Conservation (phyloP, 1,140 invertebrate species). For the Dreissena rostriformis region DNA sequence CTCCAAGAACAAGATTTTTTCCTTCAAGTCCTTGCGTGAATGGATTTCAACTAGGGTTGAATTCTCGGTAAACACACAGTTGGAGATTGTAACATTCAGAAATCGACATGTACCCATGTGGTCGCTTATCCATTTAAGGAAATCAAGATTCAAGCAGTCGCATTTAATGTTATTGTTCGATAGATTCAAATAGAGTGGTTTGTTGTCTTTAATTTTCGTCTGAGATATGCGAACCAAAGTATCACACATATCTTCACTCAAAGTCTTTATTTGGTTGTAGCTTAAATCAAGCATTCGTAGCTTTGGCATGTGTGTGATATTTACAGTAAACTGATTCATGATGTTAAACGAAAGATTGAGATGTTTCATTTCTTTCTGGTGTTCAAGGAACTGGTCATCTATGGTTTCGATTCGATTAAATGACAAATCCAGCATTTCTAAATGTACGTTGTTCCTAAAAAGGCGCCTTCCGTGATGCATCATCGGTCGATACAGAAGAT, state of each 20-base stretch:
- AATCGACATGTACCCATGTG: constrained; percentile 17
- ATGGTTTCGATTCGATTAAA: constrained; percentile 17
- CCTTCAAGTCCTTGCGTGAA: not conserved
- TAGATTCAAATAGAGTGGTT: constrained; percentile 4
- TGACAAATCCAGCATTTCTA: constrained; percentile 9
- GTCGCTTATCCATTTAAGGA: constrained; percentile 31
- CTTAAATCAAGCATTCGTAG: constrained; percentile 4
- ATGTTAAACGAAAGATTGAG: constrained; percentile 1
- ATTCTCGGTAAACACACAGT: constrained; percentile 7
- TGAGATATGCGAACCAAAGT: not conserved
- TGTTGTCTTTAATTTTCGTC: not conserved
- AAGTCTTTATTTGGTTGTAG: not conserved
- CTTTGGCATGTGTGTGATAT: constrained; percentile 21
- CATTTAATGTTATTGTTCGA: constrained; percentile 12
- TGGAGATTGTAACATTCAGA: constrained; percentile 10
- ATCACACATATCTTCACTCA: not conserved
- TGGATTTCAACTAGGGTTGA: not conserved
- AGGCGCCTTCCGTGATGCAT: not conserved
- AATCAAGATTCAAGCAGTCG: constrained; percentile 26
- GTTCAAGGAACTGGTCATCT: not conserved
- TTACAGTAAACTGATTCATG: constrained; percentile 2
- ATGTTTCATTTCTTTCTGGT: not conserved
- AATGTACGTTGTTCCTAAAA: not conserved
- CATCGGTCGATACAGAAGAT: not conserved
- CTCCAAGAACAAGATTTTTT: not conserved